A percentile compares a stretch with the other conserved stretches of the same genome.
These are phyloP conservation scores for Aleiodes alternator DNA, from an alignment of 2,888 invertebrate species.

Conservation along the genomic window DNA sequence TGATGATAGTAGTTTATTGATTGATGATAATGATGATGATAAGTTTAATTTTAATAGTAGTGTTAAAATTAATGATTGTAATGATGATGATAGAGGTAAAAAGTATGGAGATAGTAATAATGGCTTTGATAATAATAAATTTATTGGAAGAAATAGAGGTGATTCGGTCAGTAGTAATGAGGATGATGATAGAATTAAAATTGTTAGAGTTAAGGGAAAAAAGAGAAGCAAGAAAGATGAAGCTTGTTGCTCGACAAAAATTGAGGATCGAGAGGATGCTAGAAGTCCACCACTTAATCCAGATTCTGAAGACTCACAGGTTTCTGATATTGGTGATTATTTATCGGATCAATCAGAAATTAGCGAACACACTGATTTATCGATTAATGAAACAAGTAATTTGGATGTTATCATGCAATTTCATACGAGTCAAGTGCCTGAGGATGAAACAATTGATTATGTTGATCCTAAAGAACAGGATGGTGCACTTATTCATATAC, in stretches of 20 bases:
- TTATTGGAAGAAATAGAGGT: not conserved
- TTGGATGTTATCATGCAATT: slow-evolving; percentile 72
- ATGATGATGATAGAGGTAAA: slow-evolving; percentile 40
- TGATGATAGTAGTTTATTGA: slow-evolving; percentile 53
- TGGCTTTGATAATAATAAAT: not conserved
- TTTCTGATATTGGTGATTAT: slow-evolving; percentile 67
- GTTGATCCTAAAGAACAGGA: slow-evolving; percentile 69
- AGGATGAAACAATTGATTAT: slow-evolving; percentile 66
- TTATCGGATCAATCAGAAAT: slow-evolving; percentile 62
- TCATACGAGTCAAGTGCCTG: slow-evolving; percentile 59
- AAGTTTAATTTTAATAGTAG: slow-evolving; percentile 20
- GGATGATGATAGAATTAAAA: slow-evolving; percentile 33
- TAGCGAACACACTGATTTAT: slow-evolving; percentile 44
- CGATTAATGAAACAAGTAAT: slow-evolving; percentile 53
- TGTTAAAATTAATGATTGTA: slow-evolving; percentile 63
- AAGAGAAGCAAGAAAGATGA: slow-evolving; percentile 19
- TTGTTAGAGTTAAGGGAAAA: not conserved
- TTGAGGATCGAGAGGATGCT: slow-evolving; percentile 13
- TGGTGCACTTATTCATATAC: slow-evolving; percentile 79
- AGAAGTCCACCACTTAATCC: slow-evolving; percentile 48
- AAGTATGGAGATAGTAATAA: slow-evolving; percentile 21
- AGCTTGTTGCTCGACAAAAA: slow-evolving; percentile 52
- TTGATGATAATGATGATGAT: slow-evolving; percentile 60
- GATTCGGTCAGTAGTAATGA: slow-evolving; percentile 38
- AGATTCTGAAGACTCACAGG: slow-evolving; percentile 65